A percentile compares a stretch with the other conserved stretches of the same genome.
These are phyloP conservation scores for Emesis furor DNA, from an alignment of 2,888 invertebrate species.

Conservation along the genomic window DNA sequence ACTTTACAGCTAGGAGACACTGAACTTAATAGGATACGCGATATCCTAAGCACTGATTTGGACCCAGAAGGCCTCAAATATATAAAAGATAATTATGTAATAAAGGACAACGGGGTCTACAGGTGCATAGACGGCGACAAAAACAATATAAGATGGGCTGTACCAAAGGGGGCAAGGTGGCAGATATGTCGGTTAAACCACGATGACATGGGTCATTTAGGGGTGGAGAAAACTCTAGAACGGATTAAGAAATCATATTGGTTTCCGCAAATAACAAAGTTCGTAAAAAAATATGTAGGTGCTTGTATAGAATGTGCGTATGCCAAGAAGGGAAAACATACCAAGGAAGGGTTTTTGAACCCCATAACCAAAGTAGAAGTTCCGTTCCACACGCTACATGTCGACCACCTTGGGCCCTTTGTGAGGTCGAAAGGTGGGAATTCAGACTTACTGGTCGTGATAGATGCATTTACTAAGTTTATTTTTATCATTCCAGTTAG, in stretches of 20 bases:
- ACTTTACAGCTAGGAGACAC: constrained; percentile 28
- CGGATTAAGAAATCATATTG: constrained; percentile 50
- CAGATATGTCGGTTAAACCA: not conserved
- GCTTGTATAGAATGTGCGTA: constrained; percentile 60
- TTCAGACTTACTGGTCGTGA: constrained; percentile 40
- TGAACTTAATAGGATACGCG: constrained; percentile 52
- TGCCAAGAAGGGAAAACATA: constrained; percentile 47
- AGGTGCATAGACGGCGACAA: constrained; percentile 36
- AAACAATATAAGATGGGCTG: constrained; percentile 63
- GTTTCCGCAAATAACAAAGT: constrained; percentile 60
- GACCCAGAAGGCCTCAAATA: constrained; percentile 38
- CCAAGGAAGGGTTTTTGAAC: constrained; percentile 59
- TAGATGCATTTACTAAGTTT: constrained; percentile 58
- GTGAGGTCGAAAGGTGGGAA: constrained; percentile 81
- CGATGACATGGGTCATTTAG: constrained; percentile 30
- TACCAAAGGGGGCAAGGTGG: constrained; percentile 50
- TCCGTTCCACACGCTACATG: constrained; percentile 63
- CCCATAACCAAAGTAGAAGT: constrained; percentile 62
- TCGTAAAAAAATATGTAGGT: constrained; percentile 55
- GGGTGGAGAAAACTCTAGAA: constrained; percentile 52
- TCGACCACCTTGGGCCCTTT: constrained; percentile 67
- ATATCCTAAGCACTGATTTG: constrained; percentile 39
- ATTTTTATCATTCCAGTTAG: constrained; percentile 39
- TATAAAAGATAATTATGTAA: constrained; percentile 59
- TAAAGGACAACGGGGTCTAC: constrained; percentile 58